phyloP scores from a whole-genome alignment of 2,113 vertebrate species.

The Nibea coibor region DNA sequence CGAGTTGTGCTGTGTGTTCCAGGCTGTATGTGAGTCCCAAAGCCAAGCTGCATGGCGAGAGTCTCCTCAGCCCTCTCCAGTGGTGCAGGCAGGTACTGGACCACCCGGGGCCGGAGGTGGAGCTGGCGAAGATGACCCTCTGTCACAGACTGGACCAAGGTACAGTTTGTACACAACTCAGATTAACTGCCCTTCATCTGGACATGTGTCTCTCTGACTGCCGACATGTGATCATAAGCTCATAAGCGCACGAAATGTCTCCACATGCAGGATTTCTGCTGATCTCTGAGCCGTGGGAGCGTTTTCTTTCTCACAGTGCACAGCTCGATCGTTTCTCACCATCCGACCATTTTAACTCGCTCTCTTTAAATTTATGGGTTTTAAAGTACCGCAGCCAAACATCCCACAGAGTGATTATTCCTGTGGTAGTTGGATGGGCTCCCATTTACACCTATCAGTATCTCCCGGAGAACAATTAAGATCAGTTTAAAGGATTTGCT shows the following conservation, averaged over 20 bases:
- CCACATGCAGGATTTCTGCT: constrained; percentile 47
- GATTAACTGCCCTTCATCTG: constrained; percentile 53
- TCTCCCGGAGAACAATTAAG: constrained; percentile 31
- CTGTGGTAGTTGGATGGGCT: constrained; percentile 26
- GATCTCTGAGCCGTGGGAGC: constrained; percentile 14
- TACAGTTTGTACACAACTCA: constrained; percentile 71
- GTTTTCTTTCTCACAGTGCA: neutral
- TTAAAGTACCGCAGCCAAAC: constrained; percentile 20
- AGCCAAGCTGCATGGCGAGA: constrained; percentile 84
- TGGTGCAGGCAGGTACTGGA: constrained; percentile 97
- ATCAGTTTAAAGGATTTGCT: constrained; percentile 23
- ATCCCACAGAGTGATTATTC: constrained; percentile 40
- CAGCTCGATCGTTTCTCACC: neutral
- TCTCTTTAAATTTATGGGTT: constrained; percentile 20
- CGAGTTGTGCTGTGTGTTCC: constrained; percentile 44
- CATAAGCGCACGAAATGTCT: constrained; percentile 10
- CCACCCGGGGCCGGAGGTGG: constrained; percentile 92
- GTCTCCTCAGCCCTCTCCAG: constrained; percentile 88
- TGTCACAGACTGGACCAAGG: constrained; percentile 97
- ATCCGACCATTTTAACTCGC: constrained; percentile 10
- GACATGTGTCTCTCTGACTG: constrained; percentile 37
- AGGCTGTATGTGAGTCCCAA: constrained; percentile 93
- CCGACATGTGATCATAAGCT: constrained; percentile 61
- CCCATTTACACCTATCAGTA: constrained; percentile 20
- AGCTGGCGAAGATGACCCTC: constrained; percentile 93